Percentiles rank a stretch among this genome's conserved stretches.
Evolutionary conservation across 2,888 invertebrate genomes (phyloP).

Genomic region (Osmoderma eremita): DNA sequence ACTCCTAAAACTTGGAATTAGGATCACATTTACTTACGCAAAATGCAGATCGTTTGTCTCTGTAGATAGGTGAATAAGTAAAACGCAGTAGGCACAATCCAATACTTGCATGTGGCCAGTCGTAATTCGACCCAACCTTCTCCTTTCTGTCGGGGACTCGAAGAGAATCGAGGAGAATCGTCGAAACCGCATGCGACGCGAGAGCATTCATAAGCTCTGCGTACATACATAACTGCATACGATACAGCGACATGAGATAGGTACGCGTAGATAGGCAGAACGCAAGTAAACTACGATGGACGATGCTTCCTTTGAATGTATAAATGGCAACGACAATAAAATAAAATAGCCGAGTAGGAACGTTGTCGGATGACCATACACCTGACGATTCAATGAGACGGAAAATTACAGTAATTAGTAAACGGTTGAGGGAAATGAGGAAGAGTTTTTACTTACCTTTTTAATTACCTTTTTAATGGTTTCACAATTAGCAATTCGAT

Average conservation of each 20-base stretch:
- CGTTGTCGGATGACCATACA: slow-evolving; percentile 49
- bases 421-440: too few species aligned
- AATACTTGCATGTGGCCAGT: not conserved
- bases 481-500: too few species aligned
- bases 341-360: slow-evolving; percentile 53
- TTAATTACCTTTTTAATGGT: too few species aligned
- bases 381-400: slow-evolving; percentile 52
- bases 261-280: not conserved
- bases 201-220: not conserved
- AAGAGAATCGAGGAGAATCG: slow-evolving; percentile 11
- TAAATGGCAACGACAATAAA: slow-evolving; percentile 50
- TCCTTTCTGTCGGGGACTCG: not conserved
- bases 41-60: too few species aligned
- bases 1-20: too few species aligned
- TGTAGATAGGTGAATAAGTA: too few species aligned
- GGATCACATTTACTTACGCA: too few species aligned
- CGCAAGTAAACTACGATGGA: slow-evolving; percentile 17
- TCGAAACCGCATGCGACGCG: slow-evolving; percentile 10
- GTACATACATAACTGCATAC: not conserved
- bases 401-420: slow-evolving; percentile 49
- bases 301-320: slow-evolving; percentile 43
- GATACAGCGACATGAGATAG: not conserved
- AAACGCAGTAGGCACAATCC: too few species aligned
- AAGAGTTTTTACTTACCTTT: too few species aligned
- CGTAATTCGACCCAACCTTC: slow-evolving; percentile 1